These are phyloP conservation scores for Apodemia zela DNA, from an alignment of 2,888 invertebrate genomes.

Conservation along the genomic window DNA sequence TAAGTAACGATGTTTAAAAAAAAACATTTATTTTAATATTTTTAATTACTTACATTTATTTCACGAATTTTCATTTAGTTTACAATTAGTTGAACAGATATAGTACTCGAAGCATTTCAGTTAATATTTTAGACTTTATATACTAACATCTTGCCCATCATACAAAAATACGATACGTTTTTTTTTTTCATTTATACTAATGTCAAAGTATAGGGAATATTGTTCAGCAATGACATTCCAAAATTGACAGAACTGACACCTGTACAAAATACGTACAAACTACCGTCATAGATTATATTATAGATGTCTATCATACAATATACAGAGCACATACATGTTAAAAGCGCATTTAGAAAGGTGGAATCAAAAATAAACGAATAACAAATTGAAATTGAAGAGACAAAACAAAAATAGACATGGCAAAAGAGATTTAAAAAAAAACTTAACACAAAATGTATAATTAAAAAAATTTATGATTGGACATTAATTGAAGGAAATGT, in stretches of 20 bases:
- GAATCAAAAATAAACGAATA: neutral
- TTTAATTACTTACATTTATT: conserved; percentile 16
- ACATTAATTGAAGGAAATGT: too few species aligned
- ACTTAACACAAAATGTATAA: too few species aligned
- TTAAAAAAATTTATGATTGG: too few species aligned
- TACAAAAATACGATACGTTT: conserved; percentile 14
- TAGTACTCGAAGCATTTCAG: neutral
- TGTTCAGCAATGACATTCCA: neutral
- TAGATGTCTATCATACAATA: too few species aligned
- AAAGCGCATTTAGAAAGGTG: neutral
- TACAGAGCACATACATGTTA: too few species aligned
- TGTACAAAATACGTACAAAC: neutral
- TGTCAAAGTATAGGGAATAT: conserved; percentile 3
- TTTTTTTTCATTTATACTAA: conserved; percentile 6
- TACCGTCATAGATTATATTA: neutral
- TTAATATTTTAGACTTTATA: conserved; percentile 3
- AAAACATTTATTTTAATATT: conserved; percentile 18
- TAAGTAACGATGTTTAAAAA: conserved; percentile 12
- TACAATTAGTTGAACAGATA: conserved; percentile 5
- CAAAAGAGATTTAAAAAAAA: too few species aligned
- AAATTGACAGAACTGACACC: neutral
- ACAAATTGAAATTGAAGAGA: too few species aligned
- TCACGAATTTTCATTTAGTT: conserved; percentile 6
- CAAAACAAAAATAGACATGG: too few species aligned
- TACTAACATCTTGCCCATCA: conserved; percentile 1